Evolutionary conservation across 2,888 invertebrate genomes (phyloP), one percentile per base, ranked within the genome.

Genomic region (Sinotaia quadrata): DNA sequence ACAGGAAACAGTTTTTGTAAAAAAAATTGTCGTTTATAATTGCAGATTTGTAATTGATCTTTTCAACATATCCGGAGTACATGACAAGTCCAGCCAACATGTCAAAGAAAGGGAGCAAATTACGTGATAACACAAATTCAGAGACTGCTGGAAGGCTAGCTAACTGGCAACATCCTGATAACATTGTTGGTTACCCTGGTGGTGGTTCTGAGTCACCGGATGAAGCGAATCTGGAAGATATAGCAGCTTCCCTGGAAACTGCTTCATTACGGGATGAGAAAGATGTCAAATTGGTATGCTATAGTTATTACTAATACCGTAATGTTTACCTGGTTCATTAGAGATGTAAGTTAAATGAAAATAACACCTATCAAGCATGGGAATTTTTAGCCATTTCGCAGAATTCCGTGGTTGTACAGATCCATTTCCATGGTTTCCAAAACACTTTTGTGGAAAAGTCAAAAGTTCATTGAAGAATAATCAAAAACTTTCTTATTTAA

Each of bases 121-220:
- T 70, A 33, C 68, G 70, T 18, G 73, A 73, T 29, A 73, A 73
- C 37, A 65, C 73, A n/a, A 73, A 73, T 29, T 68, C 73, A 21
- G 73, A 70, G 34, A 62, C 73, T n/a, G 73, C 73, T 27, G 70
- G 68, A 27, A 21, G 73, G 18, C 60, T 73, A 24, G 73, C 73
- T 8, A 70, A 70, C 41, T 73, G 73, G 70, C 70, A 65, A 51
- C 68, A 52, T 41, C 59, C 59, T 8, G 73, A 70, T 5, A 67
- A 52, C 34, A 56, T 57, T 44, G 36, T 65, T 12, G 69, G 65
- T 7, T 70, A 66, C 21, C 68, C 73, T 3, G 33, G 66, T 34
- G 70, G 58, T 18, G 73, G 70, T 24, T 69, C 72, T 33, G 73
- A 73, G n/a, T 73, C 73, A 31, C 73, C 73, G 21, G 73, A 73